Base-by-base conservation (phyloP, 2,797 vertebrate species). In the Australoheros facetus region DNA sequence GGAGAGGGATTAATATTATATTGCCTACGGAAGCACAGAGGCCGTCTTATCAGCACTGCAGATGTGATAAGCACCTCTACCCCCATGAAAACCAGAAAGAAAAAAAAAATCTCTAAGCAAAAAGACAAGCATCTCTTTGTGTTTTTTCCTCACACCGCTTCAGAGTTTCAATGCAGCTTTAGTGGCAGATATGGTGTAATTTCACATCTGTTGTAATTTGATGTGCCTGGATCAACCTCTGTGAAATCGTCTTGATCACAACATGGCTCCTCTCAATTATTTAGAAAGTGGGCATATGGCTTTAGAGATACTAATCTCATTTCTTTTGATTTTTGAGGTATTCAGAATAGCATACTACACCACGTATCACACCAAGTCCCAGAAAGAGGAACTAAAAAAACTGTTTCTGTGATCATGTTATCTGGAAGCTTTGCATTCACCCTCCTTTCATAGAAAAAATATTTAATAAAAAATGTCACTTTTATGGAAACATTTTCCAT, bases 1-100 rank as follows among this genome's bases (percentile, higher is more conserved):
- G 94, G 94, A 93, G 94, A 93, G 83, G 94, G 94, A 96, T 96
- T 96, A 96, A 96, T 96, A 96, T 95, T 96, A 94, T 94, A 95
- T 95, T 92, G 95, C 95, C 95, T 93, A 90, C 91, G 94, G 95
- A 95, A 92, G 92, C 90, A 89, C 81, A 91, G 85, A 89, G 90
- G 91, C 92, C 77, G 90, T 93, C 93, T 94, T 95, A 95, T 96
- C 95, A 88, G 94, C 87, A 82, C 86, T 85, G 92, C 92, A 93
- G 91, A 94, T 94, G 90, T 87, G 90, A 94, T 95, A 94, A 95
- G 92, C 92, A 94, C 91, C 89, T 90, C 88, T 86, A 93, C 88
- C 92, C 90, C 91, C 75, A 64, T 87, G 88, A 91, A 94, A 94
- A 93, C 83, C 90, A 91, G 91, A 16, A 48, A 64, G 60, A 4